Base-by-base conservation (phyloP, 30 jellyfish, hydroid and myxozoan genomes). In the Turritopsis rubra region DNA sequence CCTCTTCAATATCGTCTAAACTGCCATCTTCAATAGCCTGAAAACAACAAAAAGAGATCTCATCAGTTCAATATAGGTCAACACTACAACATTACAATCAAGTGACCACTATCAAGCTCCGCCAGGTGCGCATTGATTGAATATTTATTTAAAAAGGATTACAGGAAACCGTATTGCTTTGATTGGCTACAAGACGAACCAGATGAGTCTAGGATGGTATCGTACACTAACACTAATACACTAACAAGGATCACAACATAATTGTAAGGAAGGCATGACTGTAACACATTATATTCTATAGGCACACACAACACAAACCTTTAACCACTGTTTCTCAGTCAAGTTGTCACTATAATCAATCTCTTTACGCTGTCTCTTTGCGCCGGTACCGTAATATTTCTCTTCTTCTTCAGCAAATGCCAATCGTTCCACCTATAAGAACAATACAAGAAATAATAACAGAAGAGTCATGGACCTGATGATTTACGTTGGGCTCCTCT, bases 1-100 rank as follows among this genome's bases (percentile, higher is more conserved):
- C 94, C 74, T 92, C 98, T n/a, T 92, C 98, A 66, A 87, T 80
- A 25, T 92, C 98, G 18, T 88, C 96, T 73, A 92, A 75, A 1
- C 90, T 65, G 19, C 98, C 98, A 80, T 92, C 98, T 78, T 92
- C 98, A 66, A 92, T 84, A 24, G 98, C 98, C 98, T 92, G 66
- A 0, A 73, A 68, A 68, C 28, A 68, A 19, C 30, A 21, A 28
- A n/a, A n/a, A 16, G 41, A 28, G 83, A 74, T 29, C 13, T 41
- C 60, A 41, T 41, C 5, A 41, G 9, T 3, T 13, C 5, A 41
- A 13, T 13, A 41, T 41, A 41, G n/a, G n/a, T n/a, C n/a, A n/a
- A n/a, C n/a, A n/a, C n/a, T n/a, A n/a, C n/a, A n/a, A n/a, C n/a
- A n/a, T n/a, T n/a, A n/a, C n/a, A n/a, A n/a, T n/a, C n/a, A n/a